Evolutionary conservation across 2,888 invertebrate genomes (phyloP).

Genomic region (Philonicus albiceps): DNA sequence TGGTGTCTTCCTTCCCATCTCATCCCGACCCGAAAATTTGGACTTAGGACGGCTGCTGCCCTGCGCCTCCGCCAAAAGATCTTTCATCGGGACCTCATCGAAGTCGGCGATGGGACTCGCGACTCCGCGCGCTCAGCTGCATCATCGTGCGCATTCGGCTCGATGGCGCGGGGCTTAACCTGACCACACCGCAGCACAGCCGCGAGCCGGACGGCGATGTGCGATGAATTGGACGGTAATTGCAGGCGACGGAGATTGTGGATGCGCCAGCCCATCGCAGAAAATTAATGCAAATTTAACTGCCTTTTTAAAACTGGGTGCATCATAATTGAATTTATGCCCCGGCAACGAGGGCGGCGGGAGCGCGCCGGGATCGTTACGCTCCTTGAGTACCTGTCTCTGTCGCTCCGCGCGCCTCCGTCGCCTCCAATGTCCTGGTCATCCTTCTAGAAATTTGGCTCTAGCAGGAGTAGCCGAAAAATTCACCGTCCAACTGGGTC

Average conservation of each 20-base stretch:
- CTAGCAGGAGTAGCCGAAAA: conserved; percentile 3
- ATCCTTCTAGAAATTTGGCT: not conserved
- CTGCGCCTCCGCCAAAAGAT: not conserved
- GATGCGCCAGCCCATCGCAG: not conserved
- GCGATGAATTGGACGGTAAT: not conserved
- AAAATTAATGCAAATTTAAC: conserved; percentile 32
- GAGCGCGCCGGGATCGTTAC: not conserved
- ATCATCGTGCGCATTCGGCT: not conserved
- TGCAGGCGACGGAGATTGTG: conserved; percentile 30
- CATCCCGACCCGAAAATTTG: not conserved
- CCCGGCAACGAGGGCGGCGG: not conserved
- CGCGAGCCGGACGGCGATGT: not conserved
- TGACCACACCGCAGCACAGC: not conserved
- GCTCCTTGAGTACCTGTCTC: not conserved
- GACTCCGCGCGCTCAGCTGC: not conserved
- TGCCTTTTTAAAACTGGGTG: not conserved
- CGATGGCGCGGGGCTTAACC: not conserved
- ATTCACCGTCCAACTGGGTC: conserved; percentile 31
- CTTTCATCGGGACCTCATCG: not conserved
- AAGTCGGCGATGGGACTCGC: not conserved
- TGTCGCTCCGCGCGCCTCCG: no score
- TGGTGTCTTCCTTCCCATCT: conserved; percentile 17
- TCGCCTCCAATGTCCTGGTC: not conserved
- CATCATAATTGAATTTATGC: not conserved
- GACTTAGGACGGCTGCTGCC: not conserved